phyloP scores from a whole-genome alignment of 2,797 vertebrate species.

The Streptopelia turtur region DNA sequence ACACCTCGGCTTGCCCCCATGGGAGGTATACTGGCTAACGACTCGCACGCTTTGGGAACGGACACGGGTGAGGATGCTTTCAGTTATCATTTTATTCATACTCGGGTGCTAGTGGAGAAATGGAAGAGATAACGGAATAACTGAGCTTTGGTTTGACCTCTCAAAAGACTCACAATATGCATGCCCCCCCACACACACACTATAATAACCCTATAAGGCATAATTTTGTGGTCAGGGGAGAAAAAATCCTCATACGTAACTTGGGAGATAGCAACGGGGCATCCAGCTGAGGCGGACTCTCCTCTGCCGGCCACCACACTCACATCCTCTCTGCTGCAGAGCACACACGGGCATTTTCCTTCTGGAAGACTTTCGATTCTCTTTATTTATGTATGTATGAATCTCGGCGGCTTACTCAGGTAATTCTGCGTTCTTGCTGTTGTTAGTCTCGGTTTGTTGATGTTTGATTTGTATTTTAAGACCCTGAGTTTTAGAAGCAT shows the following conservation, averaged over 20 bases:
- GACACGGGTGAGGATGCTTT: neutral
- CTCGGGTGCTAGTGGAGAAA: neutral
- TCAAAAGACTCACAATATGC: neutral
- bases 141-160: neutral
- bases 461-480: neutral
- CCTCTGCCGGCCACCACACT: neutral
- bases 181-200: neutral
- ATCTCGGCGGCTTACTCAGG: neutral
- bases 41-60: neutral
- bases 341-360: neutral
- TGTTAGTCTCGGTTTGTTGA: neutral
- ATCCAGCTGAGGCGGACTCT: neutral
- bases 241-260: neutral
- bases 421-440: neutral
- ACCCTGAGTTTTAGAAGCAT: neutral
- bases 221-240: neutral
- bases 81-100: neutral
- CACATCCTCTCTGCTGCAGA: neutral
- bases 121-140: neutral
- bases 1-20: too few relatives aligned
- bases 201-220: neutral
- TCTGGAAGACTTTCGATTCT: neutral
- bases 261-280: neutral
- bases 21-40: fast-evolving
- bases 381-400: neutral